A percentile compares a stretch with the other conserved stretches of the same genome.
These are phyloP conservation scores for Mormyrus iriodes DNA, from an alignment of 2,113 vertebrate genomes.

Conservation along the genomic window DNA sequence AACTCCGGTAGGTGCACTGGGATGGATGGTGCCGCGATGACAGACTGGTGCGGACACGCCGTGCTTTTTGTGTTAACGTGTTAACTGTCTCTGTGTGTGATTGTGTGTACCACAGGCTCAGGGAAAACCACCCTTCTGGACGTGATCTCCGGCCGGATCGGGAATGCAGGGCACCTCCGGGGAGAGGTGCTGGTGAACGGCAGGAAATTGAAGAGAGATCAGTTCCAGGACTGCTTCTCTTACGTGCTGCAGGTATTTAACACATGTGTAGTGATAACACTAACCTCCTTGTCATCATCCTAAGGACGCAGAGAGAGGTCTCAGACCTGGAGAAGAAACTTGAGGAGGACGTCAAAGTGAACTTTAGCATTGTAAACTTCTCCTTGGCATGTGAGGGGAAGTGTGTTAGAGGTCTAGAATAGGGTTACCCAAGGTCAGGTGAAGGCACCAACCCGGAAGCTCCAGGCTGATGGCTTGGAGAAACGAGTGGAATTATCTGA, in stretches of 20 bases:
- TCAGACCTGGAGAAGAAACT: not conserved
- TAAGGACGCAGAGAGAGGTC: not conserved
- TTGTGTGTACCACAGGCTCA: conserved; percentile 64
- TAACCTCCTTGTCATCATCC: not conserved
- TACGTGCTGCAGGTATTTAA: conserved; percentile 82
- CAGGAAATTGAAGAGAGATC: conserved; percentile 62
- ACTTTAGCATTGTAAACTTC: conserved; percentile 22
- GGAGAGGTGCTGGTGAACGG: conserved; percentile 85
- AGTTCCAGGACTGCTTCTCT: conserved; percentile 90
- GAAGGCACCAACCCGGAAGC: conserved; percentile 25
- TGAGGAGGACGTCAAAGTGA: conserved; percentile 2
- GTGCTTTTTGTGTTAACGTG: not conserved
- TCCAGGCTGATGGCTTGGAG: conserved; percentile 17
- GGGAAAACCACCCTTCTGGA: conserved; percentile 91
- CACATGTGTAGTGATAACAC: not conserved
- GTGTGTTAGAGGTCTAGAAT: not conserved
- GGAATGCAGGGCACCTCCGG: conserved; percentile 53
- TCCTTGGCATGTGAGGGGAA: not conserved
- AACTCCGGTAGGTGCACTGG: conserved; percentile 74
- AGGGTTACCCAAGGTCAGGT: conserved; percentile 25
- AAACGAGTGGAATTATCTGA: conserved; percentile 46
- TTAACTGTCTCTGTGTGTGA: not conserved
- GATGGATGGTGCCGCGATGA: not conserved
- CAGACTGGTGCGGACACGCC: not conserved
- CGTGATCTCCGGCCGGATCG: conserved; percentile 78